These are phyloP conservation scores for Telenomus remus DNA, from an alignment of 1,140 invertebrate species.

Conservation along the genomic window DNA sequence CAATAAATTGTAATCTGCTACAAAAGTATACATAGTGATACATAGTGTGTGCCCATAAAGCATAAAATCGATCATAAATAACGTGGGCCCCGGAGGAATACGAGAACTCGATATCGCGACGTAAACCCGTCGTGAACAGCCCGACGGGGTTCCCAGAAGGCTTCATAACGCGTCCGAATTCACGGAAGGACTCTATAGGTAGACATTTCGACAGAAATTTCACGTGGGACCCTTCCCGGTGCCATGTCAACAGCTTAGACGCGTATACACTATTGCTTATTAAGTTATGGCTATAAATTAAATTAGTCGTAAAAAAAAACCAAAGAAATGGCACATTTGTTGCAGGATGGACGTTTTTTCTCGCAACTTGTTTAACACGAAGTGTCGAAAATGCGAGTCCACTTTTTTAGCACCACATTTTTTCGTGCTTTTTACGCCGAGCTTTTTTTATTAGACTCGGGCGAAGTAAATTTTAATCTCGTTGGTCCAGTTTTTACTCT, in stretches of 20 bases:
- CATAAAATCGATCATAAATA: conserved; percentile 56
- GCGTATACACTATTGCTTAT: conserved; percentile 25
- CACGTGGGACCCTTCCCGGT: conserved; percentile 32
- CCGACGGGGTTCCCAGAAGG: conserved; percentile 47
- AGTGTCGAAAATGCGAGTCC: not conserved
- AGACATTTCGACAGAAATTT: conserved; percentile 43
- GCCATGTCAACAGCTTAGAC: conserved; percentile 28
- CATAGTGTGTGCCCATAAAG: conserved; percentile 43
- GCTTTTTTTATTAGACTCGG: no score
- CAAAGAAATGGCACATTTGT: not conserved
- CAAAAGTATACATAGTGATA: conserved; percentile 35
- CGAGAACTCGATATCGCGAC: conserved; percentile 45
- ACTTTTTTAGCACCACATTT: no score
- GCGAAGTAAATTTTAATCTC: no score
- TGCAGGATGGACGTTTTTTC: not conserved
- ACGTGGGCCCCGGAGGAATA: conserved; percentile 34
- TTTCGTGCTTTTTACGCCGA: no score
- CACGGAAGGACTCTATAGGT: conserved; percentile 50
- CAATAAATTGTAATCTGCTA: conserved; percentile 46
- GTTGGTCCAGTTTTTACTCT: no score
- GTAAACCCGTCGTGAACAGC: conserved; percentile 48
- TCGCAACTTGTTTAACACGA: not conserved
- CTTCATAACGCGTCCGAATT: conserved; percentile 51
- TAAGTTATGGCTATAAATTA: conserved; percentile 18
- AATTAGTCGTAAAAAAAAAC: conserved; percentile 3